Evolutionary conservation across 2,888 invertebrate genomes (phyloP).

Genomic region (Chaetogeoica ovagalla): DNA sequence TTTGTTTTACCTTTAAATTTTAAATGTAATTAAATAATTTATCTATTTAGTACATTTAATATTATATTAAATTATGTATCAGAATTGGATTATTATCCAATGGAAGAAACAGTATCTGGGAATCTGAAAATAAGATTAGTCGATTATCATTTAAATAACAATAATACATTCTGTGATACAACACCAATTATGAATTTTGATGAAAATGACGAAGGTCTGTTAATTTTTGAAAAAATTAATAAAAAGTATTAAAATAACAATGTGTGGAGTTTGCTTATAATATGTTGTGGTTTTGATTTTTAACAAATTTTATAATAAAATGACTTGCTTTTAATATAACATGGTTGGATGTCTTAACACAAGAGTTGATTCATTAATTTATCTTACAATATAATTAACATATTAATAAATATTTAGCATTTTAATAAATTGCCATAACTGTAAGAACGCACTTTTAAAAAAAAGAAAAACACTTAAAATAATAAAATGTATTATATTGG

Average conservation of each 20-base stretch:
- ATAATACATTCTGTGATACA: constrained; percentile 23
- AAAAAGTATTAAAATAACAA: constrained; percentile 3
- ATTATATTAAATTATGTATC: constrained; percentile 30
- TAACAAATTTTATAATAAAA: background rate
- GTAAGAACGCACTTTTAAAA: too few relatives aligned
- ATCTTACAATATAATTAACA: background rate
- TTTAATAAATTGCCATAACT: too few relatives aligned
- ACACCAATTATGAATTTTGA: constrained; percentile 12
- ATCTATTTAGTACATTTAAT: background rate
- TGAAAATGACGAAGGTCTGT: constrained; percentile 41
- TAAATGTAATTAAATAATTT: background rate
- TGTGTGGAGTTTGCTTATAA: background rate
- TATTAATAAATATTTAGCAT: too few relatives aligned
- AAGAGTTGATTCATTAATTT: background rate
- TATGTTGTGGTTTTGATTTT: background rate
- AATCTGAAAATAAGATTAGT: constrained; percentile 78
- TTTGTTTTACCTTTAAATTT: too few relatives aligned
- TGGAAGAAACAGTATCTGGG: constrained; percentile 71
- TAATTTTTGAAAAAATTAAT: background rate
- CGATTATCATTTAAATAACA: constrained; percentile 55
- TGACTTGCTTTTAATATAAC: background rate
- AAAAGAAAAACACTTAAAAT: too few relatives aligned
- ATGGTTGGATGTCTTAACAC: background rate
- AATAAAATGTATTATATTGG: too few relatives aligned
- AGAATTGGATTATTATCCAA: constrained; percentile 55